Conservation (phyloP, 2,113 vertebrate genomes). For the Mobula birostris region DNA sequence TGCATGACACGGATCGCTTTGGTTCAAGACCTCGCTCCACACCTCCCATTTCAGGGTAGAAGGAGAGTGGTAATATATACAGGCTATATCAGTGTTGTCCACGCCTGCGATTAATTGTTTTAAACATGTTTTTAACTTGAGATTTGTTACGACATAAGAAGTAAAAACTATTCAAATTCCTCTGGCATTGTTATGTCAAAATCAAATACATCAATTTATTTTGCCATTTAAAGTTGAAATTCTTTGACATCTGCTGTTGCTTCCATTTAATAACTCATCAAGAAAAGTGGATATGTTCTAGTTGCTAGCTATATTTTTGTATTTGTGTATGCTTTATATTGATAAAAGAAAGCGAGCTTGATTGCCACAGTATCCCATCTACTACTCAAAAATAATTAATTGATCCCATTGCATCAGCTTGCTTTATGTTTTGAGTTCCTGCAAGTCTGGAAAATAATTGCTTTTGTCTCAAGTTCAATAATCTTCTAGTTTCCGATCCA, state of each 20-base stretch:
- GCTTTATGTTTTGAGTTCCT: not conserved
- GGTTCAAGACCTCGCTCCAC: not conserved
- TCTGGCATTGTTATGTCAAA: not conserved
- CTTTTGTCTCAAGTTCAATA: not conserved
- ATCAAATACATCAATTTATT: not conserved
- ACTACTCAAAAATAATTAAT: not conserved
- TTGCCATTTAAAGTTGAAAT: not conserved
- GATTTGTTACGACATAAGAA: not conserved
- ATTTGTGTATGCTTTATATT: not conserved
- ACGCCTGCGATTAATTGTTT: not conserved
- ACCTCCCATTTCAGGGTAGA: not conserved
- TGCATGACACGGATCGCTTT: not conserved
- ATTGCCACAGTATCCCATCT: not conserved
- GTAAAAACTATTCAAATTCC: not conserved
- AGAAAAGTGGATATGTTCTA: not conserved
- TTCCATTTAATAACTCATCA: not conserved
- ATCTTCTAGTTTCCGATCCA: not conserved
- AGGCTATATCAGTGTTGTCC: not conserved
- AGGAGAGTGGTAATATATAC: not conserved
- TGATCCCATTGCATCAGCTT: not conserved
- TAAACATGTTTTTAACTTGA: not conserved
- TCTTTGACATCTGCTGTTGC: not conserved
- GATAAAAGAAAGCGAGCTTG: not conserved
- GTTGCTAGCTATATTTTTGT: not conserved
- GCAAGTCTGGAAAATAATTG: not conserved